These are phyloP conservation scores for Lasiommata megera DNA, from an alignment of 2,888 invertebrate genomes.

Conservation along the genomic window DNA sequence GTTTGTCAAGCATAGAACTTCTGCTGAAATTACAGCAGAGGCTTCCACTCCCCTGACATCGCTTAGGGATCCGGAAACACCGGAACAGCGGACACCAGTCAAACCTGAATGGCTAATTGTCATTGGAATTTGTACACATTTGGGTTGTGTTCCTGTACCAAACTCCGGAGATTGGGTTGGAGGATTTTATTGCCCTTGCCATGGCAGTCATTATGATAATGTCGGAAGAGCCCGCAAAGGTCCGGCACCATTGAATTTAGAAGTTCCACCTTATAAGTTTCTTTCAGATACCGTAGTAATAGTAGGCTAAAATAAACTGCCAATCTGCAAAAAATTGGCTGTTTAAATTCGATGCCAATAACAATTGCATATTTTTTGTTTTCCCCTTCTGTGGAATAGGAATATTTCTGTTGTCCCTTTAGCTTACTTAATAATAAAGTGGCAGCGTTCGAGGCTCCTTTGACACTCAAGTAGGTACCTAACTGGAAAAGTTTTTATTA, in stretches of 20 bases:
- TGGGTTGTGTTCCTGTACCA: constrained; percentile 91
- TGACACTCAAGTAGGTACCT: too few species aligned
- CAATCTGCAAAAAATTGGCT: too few species aligned
- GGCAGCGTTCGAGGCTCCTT: too few species aligned
- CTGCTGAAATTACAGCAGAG: constrained; percentile 84
- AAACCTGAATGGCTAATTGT: constrained; percentile 89
- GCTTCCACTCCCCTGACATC: constrained; percentile 79
- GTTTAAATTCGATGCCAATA: too few species aligned
- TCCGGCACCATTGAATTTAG: constrained; percentile 87
- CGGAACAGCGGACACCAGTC: constrained; percentile 81
- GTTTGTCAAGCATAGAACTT: constrained; percentile 87
- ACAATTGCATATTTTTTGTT: too few species aligned
- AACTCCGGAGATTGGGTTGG: constrained; percentile 84
- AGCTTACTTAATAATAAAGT: too few species aligned
- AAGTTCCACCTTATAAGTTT: constrained; percentile 84
- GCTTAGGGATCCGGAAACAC: constrained; percentile 87
- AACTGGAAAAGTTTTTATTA: too few species aligned
- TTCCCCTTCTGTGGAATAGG: too few species aligned
- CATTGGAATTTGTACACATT: constrained; percentile 90
- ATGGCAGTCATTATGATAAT: constrained; percentile 91
- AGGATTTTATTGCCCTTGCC: constrained; percentile 91
- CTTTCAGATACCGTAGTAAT: constrained; percentile 75
- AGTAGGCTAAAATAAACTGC: constrained; percentile 60
- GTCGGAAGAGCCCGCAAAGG: constrained; percentile 88
- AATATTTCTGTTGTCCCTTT: too few species aligned